A percentile compares a stretch with the other conserved stretches of the same genome.
These are phyloP conservation scores for Enteromius unitaeniatus DNA, from an alignment of 2,797 vertebrate species.

Conservation along the genomic window DNA sequence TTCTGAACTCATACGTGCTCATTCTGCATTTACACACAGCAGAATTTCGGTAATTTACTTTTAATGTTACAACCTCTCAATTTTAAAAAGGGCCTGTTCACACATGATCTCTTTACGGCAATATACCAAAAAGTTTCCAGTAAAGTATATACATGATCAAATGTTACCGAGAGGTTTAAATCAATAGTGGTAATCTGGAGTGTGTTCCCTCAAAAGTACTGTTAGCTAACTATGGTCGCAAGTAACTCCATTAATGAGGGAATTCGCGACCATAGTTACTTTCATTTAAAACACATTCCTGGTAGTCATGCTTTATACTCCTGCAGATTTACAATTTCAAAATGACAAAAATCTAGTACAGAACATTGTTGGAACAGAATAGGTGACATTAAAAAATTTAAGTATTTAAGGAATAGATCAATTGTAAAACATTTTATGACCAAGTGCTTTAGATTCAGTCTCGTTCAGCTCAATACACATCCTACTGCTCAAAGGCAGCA, in stretches of 20 bases:
- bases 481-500: background rate
- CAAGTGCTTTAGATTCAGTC: background rate
- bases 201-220: background rate
- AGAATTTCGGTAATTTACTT: background rate
- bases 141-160: background rate
- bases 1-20: too few relatives aligned
- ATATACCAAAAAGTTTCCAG: background rate
- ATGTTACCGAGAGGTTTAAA: background rate
- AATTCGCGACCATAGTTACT: background rate
- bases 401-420: background rate
- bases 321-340: background rate
- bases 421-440: too few relatives aligned
- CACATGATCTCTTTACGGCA: background rate
- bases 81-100: background rate
- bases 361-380: too few relatives aligned
- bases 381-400: too few relatives aligned
- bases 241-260: background rate
- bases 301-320: too few relatives aligned
- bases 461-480: background rate
- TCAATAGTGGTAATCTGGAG: background rate
- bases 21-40: too few relatives aligned
- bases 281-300: background rate
- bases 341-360: background rate
- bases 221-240: background rate
- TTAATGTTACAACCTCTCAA: background rate